Percentiles rank a stretch among this genome's conserved stretches.
Evolutionary conservation across 2,888 invertebrate genomes (phyloP).

Genomic region (Morinoia aosen): DNA sequence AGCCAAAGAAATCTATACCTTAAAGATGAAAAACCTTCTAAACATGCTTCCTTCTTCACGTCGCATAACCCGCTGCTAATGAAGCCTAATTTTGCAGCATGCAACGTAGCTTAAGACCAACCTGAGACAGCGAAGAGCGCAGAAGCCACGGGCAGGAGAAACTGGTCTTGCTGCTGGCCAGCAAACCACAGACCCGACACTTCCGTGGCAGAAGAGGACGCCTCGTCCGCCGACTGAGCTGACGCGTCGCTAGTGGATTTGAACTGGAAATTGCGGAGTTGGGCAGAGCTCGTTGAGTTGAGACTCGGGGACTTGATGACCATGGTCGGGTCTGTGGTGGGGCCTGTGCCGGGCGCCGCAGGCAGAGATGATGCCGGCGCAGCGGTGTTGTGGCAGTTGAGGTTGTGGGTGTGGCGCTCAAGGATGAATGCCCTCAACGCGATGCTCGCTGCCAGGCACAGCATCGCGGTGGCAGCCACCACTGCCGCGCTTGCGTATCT

Average conservation of each 20-base stretch:
- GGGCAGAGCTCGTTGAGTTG: neutral
- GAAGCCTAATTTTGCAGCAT: neutral
- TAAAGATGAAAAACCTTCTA: no score
- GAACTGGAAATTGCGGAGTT: neutral
- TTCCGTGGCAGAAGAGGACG: neutral
- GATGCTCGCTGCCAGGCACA: constrained; percentile 24
- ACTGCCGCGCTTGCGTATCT: constrained; percentile 35
- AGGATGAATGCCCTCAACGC: neutral
- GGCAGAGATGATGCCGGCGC: neutral
- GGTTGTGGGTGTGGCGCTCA: neutral
- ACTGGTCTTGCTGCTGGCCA: neutral
- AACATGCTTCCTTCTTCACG: no score
- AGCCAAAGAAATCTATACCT: no score
- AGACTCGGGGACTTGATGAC: constrained; percentile 7
- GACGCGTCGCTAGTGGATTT: neutral
- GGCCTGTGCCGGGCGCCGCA: neutral
- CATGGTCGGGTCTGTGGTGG: neutral
- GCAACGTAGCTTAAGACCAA: neutral
- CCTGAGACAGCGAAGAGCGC: neutral
- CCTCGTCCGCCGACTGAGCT: neutral
- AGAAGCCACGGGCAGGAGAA: constrained; percentile 6
- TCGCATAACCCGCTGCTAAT: neutral
- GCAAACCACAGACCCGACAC: neutral
- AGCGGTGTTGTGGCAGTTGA: neutral
- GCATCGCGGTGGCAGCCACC: neutral